A percentile compares a stretch with the other conserved stretches of the same genome.
These are phyloP conservation scores for Haplotaxodon microlepis DNA, from an alignment of 2,113 vertebrate genomes.

Conservation along the genomic window DNA sequence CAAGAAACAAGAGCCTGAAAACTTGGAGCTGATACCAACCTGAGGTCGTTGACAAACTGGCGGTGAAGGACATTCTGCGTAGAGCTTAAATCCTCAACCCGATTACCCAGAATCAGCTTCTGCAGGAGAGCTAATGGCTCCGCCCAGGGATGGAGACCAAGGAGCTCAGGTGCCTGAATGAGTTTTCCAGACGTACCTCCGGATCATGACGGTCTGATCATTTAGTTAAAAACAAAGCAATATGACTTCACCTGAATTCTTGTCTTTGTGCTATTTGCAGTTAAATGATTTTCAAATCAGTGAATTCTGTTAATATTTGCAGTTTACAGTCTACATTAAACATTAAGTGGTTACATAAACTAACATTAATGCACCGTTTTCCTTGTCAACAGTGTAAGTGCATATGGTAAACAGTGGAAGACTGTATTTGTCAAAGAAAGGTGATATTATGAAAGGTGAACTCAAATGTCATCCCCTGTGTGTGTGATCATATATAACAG, in stretches of 20 bases:
- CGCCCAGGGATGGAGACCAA: background rate
- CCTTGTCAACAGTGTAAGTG: background rate
- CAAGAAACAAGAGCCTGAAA: background rate
- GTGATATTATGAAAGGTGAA: background rate
- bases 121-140: background rate
- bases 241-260: background rate
- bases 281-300: background rate
- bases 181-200: background rate
- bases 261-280: background rate
- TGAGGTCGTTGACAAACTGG: background rate
- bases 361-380: background rate
- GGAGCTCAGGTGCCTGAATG: background rate
- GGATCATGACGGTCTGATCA: background rate
- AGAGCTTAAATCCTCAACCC: background rate
- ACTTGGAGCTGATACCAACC: background rate
- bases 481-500: background rate
- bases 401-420: accelerated
- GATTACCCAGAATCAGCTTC: background rate
- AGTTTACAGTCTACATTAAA: background rate
- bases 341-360: background rate
- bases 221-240: background rate
- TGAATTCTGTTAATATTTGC: background rate
- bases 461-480: background rate
- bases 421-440: background rate
- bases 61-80: background rate